A percentile compares a stretch with the other conserved stretches of the same genome.
These are phyloP conservation scores for Coremacera marginata DNA, from an alignment of 2,888 invertebrate genomes.

Conservation along the genomic window DNA sequence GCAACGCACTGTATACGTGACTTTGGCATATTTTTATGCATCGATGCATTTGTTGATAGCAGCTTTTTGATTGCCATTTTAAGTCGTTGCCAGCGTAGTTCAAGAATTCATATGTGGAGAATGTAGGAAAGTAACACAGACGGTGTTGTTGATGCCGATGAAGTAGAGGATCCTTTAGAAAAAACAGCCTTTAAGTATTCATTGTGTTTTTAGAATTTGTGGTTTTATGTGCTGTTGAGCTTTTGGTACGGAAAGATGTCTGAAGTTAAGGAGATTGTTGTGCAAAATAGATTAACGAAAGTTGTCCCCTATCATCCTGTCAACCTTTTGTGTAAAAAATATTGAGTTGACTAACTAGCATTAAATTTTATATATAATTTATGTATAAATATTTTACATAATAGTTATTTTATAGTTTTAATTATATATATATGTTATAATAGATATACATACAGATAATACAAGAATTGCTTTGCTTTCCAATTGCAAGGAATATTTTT, in stretches of 20 bases:
- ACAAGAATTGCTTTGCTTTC: too few species aligned
- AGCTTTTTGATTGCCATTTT: slow-evolving; percentile 1
- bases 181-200: slow-evolving; percentile 3
- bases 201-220: slow-evolving; percentile 18
- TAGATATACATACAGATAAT: too few species aligned
- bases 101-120: neutral
- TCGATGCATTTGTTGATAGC: slow-evolving; percentile 32
- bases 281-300: neutral
- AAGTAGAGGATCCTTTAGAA: neutral
- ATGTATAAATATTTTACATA: too few species aligned
- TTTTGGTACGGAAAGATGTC: neutral
- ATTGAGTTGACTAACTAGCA: too few species aligned
- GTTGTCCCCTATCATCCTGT: neutral
- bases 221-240: neutral
- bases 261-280: slow-evolving; percentile 16
- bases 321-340: too few species aligned
- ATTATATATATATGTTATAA: too few species aligned
- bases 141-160: neutral
- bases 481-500: too few species aligned
- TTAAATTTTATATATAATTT: too few species aligned
- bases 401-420: too few species aligned
- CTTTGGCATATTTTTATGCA: slow-evolving; percentile 27
- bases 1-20: slow-evolving; percentile 28
- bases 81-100: neutral
- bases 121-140: neutral